Evolutionary conservation across 2,113 vertebrate genomes (phyloP).

Genomic region (Percopsis transmontana): DNA sequence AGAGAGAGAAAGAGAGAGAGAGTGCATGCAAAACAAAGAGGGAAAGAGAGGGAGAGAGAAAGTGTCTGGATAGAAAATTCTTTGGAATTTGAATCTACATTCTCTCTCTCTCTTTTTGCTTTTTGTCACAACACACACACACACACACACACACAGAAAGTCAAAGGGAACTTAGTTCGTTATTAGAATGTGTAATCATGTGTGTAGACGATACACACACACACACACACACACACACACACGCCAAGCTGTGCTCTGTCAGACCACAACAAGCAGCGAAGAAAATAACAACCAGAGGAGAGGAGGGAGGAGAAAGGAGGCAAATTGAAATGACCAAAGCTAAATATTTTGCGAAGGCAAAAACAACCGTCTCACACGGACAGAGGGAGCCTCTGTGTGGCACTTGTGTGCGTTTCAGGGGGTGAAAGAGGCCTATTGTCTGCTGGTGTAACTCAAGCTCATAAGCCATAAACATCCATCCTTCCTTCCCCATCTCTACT

Average conservation of each 20-base stretch:
- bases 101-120: conserved; percentile 43
- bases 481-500: too few relatives aligned
- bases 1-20: neutral
- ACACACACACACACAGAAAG: conserved; percentile 25
- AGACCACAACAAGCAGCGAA: conserved; percentile 32
- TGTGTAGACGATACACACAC: neutral
- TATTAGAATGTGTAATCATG: conserved; percentile 51
- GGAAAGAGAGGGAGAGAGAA: neutral
- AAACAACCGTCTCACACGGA: conserved; percentile 55
- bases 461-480: too few relatives aligned
- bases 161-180: conserved; percentile 41
- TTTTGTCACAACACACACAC: too few relatives aligned
- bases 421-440: conserved; percentile 71
- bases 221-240: conserved; percentile 10
- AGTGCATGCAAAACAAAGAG: conserved; percentile 14
- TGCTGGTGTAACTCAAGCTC: conserved; percentile 26
- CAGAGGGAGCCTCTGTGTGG: conserved; percentile 45
- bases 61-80: conserved; percentile 45
- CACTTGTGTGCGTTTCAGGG: conserved; percentile 6
- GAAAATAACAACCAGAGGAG: conserved; percentile 48
- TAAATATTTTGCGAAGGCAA: conserved; percentile 67
- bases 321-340: conserved; percentile 60
- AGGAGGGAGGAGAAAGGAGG: conserved; percentile 27
- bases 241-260: conserved; percentile 30
- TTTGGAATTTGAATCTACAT: conserved; percentile 38